phyloP scores from a whole-genome alignment of 2,888 invertebrate species.

The Pomacea canaliculata region DNA sequence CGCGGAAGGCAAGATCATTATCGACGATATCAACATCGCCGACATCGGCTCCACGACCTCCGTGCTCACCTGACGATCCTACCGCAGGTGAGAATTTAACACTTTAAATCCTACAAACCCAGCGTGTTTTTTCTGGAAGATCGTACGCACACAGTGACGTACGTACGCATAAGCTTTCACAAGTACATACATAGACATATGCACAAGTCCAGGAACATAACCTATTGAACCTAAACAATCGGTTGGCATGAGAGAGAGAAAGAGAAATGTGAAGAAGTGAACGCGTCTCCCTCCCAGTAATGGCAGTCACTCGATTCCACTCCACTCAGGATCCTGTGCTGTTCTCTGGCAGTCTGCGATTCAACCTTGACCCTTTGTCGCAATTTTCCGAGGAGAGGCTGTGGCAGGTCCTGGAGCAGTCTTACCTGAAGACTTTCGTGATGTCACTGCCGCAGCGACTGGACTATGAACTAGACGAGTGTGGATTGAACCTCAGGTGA shows the following conservation, averaged over 20 bases:
- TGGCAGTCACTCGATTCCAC: no score
- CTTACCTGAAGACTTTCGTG: conserved; percentile 88
- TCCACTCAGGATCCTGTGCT: conserved; percentile 85
- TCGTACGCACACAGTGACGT: no score
- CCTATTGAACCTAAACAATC: no score
- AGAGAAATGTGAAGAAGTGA: no score
- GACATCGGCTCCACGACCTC: conserved; percentile 13
- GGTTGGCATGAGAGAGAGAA: no score
- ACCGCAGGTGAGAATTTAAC: conserved; percentile 1
- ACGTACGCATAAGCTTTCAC: no score
- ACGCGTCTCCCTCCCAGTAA: no score
- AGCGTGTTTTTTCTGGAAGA: no score
- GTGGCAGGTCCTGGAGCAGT: conserved; percentile 88
- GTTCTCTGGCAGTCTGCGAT: conserved; percentile 89
- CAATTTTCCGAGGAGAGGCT: conserved; percentile 83
- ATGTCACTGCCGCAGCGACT: conserved; percentile 82
- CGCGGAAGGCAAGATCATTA: conserved; percentile 2
- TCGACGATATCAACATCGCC: conserved; percentile 15
- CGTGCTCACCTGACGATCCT: conserved; percentile 10
- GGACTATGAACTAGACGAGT: conserved; percentile 80
- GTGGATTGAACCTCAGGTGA: conserved; percentile 82
- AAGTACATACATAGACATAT: no score
- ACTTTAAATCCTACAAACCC: no score
- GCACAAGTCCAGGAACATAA: no score
- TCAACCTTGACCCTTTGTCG: conserved; percentile 92